Evolutionary conservation across 2,113 vertebrate genomes (phyloP), one percentile per base, ranked within the genome.

Genomic region (Elgaria multicarinata): DNA sequence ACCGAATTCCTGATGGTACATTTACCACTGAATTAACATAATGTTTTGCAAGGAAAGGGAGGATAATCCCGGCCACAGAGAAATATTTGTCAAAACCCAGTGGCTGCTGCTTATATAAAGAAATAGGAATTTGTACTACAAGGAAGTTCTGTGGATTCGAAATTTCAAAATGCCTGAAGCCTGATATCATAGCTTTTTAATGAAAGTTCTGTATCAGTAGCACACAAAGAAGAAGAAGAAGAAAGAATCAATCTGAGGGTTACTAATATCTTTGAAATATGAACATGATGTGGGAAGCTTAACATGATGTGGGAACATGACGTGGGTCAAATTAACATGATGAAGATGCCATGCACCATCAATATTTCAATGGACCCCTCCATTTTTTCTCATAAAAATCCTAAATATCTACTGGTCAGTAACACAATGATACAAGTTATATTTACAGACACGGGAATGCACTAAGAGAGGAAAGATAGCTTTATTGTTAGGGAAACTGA

Each of bases 21-120:
- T 87, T 87, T 86, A 83, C 50, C 84, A 13, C 66, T 93, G 53
- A 83, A 66, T 58, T 77, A 66, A 90, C 82, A 78, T 13, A 88
- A 71, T 72, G 8, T 55, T 42, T 67, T 53, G 78, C 53, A 77
- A 53, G 75, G 36, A 78, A 8, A 24, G 33, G 24, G 86, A 66
- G 77, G 77, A 67, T 50, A 79, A 24, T 62, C 66, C 55, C 76
- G 44, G 62, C 58, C 89, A 50, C 8, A 46, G 78, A 89, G 83
- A 83, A 74, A 33, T 42, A 26, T 13, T 82, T 77, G 78, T 18
- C 74, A 44, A 83, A 91, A 75, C 33, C 3, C 0, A 0, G 14
- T 36, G 50, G 6, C 2, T 58, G 22, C 13, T 85, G 12, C n/a
- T 76, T 83, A 9, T 77, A 33, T 3, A n/a, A 18, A 58, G 83